phyloP scores from a whole-genome alignment of 2,888 invertebrate species.

The Nemotelus nigrinus region DNA sequence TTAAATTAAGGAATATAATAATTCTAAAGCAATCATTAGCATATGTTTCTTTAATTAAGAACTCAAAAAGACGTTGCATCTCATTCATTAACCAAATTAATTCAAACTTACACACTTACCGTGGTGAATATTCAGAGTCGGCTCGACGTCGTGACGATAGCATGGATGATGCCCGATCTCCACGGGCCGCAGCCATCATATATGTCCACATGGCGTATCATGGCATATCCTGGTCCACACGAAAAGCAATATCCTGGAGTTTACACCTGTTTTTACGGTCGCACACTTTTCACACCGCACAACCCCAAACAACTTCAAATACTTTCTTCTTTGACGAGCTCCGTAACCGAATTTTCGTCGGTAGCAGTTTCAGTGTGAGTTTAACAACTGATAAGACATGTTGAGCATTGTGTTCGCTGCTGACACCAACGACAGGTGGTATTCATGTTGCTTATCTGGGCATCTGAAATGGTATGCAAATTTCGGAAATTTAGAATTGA shows the following conservation, averaged over 20 bases:
- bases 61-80: no score
- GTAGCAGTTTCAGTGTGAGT: neutral
- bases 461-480: constrained; percentile 36
- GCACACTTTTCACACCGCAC: neutral
- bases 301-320: constrained; percentile 2
- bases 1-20: no score
- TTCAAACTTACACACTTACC: constrained; percentile 11
- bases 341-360: neutral
- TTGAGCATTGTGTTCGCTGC: neutral
- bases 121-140: constrained; percentile 60
- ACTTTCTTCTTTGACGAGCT: neutral
- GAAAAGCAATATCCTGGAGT: neutral
- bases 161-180: constrained; percentile 69
- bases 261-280: neutral
- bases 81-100: no score
- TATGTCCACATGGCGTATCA: constrained; percentile 75
- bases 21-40: no score
- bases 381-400: constrained; percentile 25
- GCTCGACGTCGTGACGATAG: constrained; percentile 59
- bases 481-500: constrained; percentile 11
- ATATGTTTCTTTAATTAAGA: no score
- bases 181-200: constrained; percentile 76
- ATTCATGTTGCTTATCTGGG: neutral
- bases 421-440: neutral
- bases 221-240: constrained; percentile 54